Evolutionary conservation across 2,113 vertebrate species (phyloP).

Genomic region (pig (Sus scrofa)): T2T-Sscrofa CM000823.6:749001-749500

Average conservation of each 20-base stretch:
- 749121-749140: not conserved
- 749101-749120: not conserved
- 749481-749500: too few species aligned
- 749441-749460: too few species aligned
- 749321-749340: not conserved
- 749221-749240: too few species aligned
- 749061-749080: rapidly evolving
- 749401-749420: too few species aligned
- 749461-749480: too few species aligned
- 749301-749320: not conserved
- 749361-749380: rapidly evolving
- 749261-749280: too few species aligned
- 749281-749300: not conserved
- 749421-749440: too few species aligned
- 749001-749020: not conserved
- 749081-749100: rapidly evolving
- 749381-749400: not conserved
- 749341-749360: not conserved
- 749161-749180: not conserved
- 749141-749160: not conserved
- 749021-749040: not conserved
- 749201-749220: rapidly evolving
- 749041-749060: not conserved
- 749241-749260: too few species aligned
- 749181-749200: rapidly evolving